Evolutionary conservation across 2,797 vertebrate genomes (phyloP), one percentile per base, ranked within the genome.

Genomic region (Xenops minutus): DNA sequence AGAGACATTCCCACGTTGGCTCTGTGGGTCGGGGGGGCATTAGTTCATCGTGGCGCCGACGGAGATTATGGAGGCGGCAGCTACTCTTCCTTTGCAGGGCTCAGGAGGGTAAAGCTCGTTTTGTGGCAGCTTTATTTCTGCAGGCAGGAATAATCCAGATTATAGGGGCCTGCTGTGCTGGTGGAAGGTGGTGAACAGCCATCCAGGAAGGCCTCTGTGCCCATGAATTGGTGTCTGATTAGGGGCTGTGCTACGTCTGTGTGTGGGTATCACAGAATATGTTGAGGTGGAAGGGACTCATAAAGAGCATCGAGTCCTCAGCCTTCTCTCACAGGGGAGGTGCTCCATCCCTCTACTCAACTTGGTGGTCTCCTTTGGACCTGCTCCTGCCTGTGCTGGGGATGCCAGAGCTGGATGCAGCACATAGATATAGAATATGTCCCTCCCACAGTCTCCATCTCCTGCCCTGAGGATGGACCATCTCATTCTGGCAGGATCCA

Each of bases 141-240:
- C 7, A 3, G 61, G 81, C 72, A 71, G 73, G 20, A 95, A 81
- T 89, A 92, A 96, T 95, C 91, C 95, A 88, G 95, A 91, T 94
- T 96, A 88, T n/a, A 59, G 73, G 66, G 32, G 51, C 72, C 86
- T 26, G 78, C 72, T 82, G 78, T 17, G 72, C 72, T 56, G 4
- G 14, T 63, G 89, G 62, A 6, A 32, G 21, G 2, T 32, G 69
- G 10, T 26, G 86, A 78, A 4, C 24, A 6, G 8, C 32, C 23
- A 3, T 54, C 68, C 72, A 27, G 83, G 61, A 52, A 80, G 83
- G 30, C 6, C 64, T 72, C 52, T 7, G 71, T 68, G 78, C 17
- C 74, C 72, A 0, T 8, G 5, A 62, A 8, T 37, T 1, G 26
- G 19, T 32, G n/a, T 72, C 15, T 37, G 86, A 17, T 62, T 13